Conservation (phyloP, 2,113 vertebrate species). For the Pavo muticus region DNA sequence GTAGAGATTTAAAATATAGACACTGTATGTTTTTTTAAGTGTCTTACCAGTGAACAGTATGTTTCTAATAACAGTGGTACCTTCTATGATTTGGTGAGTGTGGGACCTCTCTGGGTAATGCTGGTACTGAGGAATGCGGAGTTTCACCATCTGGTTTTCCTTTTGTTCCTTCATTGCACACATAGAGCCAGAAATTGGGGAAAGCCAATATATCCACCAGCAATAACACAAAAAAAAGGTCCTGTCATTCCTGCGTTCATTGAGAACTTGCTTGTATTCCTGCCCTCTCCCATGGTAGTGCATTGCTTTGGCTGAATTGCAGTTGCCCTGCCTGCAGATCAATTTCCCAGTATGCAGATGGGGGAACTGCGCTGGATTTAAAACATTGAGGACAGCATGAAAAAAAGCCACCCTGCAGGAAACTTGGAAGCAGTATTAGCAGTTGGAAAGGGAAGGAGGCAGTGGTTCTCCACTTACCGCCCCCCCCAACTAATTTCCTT, state of each 20-base stretch:
- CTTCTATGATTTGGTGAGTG: neutral
- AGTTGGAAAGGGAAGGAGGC: neutral
- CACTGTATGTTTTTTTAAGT: neutral
- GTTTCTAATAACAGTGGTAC: neutral
- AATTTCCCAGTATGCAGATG: neutral
- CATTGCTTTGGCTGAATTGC: neutral
- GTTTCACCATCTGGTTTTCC: neutral
- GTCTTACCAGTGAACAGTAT: neutral
- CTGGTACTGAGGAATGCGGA: neutral
- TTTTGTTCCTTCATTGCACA: neutral
- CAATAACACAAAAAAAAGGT: neutral
- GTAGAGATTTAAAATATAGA: neutral
- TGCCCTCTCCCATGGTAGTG: neutral
- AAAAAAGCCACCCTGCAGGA: neutral
- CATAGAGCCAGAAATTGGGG: neutral
- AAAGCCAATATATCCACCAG: neutral
- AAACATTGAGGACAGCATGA: neutral
- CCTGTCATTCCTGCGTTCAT: neutral
- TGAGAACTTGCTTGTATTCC: neutral
- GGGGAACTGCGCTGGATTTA: neutral
- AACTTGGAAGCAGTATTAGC: neutral
- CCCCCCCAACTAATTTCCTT: neutral
- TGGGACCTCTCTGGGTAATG: neutral
- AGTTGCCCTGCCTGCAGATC: neutral
- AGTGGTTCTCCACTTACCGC: neutral